These are phyloP conservation scores for Serranus cabrilla DNA, from an alignment of 2,797 vertebrate genomes.

Conservation along the genomic window DNA sequence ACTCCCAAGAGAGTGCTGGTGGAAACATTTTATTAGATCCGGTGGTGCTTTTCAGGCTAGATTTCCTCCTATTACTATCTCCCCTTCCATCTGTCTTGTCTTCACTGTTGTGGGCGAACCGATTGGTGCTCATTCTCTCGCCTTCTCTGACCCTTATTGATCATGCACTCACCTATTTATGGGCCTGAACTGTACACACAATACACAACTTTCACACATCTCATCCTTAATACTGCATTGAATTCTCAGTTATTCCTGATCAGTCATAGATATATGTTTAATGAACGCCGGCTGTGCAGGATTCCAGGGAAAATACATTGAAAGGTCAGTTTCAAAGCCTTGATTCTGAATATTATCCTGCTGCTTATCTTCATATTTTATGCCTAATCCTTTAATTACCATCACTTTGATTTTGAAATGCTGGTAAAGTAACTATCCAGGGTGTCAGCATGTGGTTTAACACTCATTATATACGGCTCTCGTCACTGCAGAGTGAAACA, in stretches of 20 bases:
- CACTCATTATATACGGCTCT: conserved; percentile 19
- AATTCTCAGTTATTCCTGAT: conserved; percentile 4
- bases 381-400: conserved; percentile 42
- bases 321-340: conserved; percentile 47
- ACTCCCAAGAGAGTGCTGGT: conserved; percentile 72
- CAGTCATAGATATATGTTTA: conserved; percentile 47
- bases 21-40: conserved; percentile 83
- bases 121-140: conserved; percentile 36
- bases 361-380: conserved; percentile 31
- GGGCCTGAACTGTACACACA: background rate
- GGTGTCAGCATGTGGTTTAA: conserved; percentile 16
- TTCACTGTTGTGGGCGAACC: conserved; percentile 37
- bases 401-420: conserved; percentile 36
- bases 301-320: conserved; percentile 33
- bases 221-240: conserved; percentile 36
- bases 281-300: conserved; percentile 34
- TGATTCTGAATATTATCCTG: conserved; percentile 26
- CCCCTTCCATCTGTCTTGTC: conserved; percentile 47
- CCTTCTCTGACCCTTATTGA: conserved; percentile 58
- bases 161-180: conserved; percentile 50
- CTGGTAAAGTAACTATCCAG: conserved; percentile 9
- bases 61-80: conserved; percentile 65
- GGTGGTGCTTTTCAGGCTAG: conserved; percentile 64
- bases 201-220: conserved; percentile 6
- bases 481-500: conserved; percentile 20